These are phyloP conservation scores for Rhodophaea formosa DNA, from an alignment of 2,888 invertebrate genomes.

Conservation along the genomic window DNA sequence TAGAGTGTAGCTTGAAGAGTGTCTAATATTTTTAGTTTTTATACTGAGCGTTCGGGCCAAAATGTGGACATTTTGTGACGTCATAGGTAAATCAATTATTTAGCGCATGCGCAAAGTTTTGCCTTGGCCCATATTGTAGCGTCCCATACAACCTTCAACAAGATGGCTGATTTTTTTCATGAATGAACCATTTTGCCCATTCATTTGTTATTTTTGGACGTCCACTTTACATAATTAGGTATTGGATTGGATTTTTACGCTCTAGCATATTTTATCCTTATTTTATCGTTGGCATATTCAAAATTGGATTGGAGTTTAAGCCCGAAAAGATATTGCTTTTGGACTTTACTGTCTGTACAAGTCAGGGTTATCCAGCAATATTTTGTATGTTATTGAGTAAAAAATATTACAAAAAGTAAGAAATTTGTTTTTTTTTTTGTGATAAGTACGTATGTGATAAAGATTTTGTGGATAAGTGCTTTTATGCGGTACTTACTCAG, in stretches of 20 bases:
- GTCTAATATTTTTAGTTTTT: conserved; percentile 61
- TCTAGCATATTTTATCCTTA: background rate
- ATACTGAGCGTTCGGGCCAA: conserved; percentile 56
- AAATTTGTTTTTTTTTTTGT: too few species aligned
- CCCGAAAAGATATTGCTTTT: background rate
- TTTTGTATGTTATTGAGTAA: too few species aligned
- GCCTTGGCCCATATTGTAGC: conserved; percentile 65
- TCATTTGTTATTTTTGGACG: conserved; percentile 65
- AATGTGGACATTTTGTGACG: conserved; percentile 75
- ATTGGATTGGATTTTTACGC: background rate
- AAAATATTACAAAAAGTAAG: too few species aligned
- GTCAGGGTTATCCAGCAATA: too few species aligned
- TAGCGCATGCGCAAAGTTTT: conserved; percentile 64
- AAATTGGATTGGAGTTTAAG: background rate
- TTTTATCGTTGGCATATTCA: background rate
- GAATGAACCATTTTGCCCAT: conserved; percentile 66
- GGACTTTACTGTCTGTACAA: background rate
- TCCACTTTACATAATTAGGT: conserved; percentile 26
- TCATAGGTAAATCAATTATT: conserved; percentile 70
- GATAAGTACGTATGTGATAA: too few species aligned
- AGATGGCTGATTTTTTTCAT: conserved; percentile 66
- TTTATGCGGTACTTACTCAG: too few species aligned
- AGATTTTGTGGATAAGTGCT: too few species aligned
- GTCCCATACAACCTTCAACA: conserved; percentile 52
- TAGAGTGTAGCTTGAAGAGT: conserved; percentile 41